These are phyloP conservation scores for Anableps anableps DNA, from an alignment of 2,797 vertebrate species.

Conservation along the genomic window DNA sequence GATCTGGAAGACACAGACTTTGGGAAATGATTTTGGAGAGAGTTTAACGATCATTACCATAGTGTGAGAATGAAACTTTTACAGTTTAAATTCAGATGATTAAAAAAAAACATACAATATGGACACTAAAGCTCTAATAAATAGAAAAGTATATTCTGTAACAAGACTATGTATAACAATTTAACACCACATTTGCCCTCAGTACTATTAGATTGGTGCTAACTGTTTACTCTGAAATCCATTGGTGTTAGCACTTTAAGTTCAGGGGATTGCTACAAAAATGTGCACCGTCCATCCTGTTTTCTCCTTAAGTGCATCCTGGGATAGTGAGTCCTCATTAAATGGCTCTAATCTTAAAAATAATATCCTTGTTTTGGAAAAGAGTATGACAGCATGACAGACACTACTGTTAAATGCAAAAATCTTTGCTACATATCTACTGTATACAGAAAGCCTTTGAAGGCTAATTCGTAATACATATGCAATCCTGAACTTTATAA, in stretches of 20 bases:
- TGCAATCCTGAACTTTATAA: constrained; percentile 76
- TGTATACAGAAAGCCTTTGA: constrained; percentile 42
- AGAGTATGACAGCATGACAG: constrained; percentile 77
- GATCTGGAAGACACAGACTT: constrained; percentile 57
- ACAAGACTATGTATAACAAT: constrained; percentile 35
- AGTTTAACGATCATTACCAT: constrained; percentile 48
- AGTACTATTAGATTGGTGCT: constrained; percentile 77
- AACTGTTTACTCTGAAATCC: constrained; percentile 53
- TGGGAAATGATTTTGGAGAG: constrained; percentile 39
- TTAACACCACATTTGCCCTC: constrained; percentile 62
- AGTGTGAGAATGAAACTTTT: constrained; percentile 20
- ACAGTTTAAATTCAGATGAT: constrained; percentile 37
- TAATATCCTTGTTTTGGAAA: constrained; percentile 46
- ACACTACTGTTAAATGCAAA: constrained; percentile 38
- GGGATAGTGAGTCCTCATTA: constrained; percentile 33
- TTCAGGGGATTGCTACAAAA: constrained; percentile 72
- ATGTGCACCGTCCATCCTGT: constrained; percentile 33
- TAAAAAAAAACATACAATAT: constrained; percentile 41
- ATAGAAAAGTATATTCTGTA: constrained; percentile 40
- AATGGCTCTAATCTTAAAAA: constrained; percentile 32
- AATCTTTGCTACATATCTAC: constrained; percentile 64
- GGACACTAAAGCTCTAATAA: constrained; percentile 29
- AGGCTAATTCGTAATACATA: constrained; percentile 68
- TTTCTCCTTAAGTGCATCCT: constrained; percentile 37
- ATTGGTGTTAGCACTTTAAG: constrained; percentile 44